Evolutionary conservation across 2,888 invertebrate species (phyloP).

Genomic region (Hyposoter dolosus): DNA sequence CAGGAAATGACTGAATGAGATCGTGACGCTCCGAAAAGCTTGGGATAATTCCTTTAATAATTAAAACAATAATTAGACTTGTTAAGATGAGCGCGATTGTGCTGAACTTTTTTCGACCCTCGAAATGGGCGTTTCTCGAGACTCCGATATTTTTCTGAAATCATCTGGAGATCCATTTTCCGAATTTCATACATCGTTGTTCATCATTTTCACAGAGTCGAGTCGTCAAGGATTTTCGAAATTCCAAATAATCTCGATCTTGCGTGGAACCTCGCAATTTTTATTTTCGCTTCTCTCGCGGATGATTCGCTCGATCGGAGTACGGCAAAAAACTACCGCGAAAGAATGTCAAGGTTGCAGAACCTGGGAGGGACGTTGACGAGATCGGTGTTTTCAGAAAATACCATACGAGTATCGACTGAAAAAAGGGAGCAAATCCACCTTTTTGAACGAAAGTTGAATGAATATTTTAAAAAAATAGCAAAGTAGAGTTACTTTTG

Average conservation of each 20-base stretch:
- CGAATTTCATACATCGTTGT: background rate
- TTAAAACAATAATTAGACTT: too few relatives aligned
- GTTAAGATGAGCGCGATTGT: too few relatives aligned
- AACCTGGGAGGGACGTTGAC: background rate
- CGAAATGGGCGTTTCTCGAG: background rate
- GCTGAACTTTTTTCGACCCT: background rate
- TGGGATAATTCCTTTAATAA: too few relatives aligned
- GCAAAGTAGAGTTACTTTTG: background rate
- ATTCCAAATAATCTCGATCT: background rate
- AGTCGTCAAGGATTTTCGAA: background rate
- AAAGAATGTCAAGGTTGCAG: constrained; percentile 33
- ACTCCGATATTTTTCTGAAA: too few relatives aligned
- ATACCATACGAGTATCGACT: background rate
- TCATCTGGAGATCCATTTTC: too few relatives aligned
- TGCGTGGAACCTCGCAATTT: background rate
- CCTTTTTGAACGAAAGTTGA: background rate
- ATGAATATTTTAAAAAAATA: background rate
- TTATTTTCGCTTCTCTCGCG: constrained; percentile 20
- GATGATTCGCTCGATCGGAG: constrained; percentile 23
- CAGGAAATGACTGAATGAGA: too few relatives aligned
- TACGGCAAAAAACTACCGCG: constrained; percentile 1
- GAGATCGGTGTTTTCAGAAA: background rate
- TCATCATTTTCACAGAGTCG: background rate
- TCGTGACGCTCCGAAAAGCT: too few relatives aligned
- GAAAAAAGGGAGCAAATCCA: background rate